phyloP scores from a whole-genome alignment of 2,797 vertebrate species.

The Lagorchestes hirsutus region DNA sequence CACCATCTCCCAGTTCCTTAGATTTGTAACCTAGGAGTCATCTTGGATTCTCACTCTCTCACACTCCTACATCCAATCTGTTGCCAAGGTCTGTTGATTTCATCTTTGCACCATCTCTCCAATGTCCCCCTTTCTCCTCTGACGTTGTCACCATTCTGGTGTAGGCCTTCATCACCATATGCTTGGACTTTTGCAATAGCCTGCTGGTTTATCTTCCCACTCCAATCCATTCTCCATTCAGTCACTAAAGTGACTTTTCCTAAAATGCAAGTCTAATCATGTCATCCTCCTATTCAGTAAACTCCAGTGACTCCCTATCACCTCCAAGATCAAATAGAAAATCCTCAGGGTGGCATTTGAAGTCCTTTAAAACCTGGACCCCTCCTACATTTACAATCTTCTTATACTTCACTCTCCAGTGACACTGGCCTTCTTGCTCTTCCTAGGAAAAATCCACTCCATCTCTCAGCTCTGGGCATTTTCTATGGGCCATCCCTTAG shows the following conservation, averaged over 20 bases:
- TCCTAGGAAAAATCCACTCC: background rate
- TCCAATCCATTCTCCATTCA: background rate
- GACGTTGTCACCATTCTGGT: background rate
- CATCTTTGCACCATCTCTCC: background rate
- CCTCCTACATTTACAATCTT: background rate
- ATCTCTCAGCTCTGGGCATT: background rate
- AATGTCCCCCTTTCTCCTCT: background rate
- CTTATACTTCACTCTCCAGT: background rate
- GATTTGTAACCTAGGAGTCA: background rate
- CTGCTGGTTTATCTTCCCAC: background rate
- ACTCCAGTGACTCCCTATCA: background rate
- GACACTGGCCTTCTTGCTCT: background rate
- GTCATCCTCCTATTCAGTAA: background rate
- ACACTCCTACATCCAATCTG: background rate
- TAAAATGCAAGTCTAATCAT: background rate
- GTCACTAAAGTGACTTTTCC: background rate
- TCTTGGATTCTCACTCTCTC: background rate
- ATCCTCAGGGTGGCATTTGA: background rate
- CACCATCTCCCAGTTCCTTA: background rate
- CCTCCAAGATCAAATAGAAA: background rate
- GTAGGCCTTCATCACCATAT: background rate
- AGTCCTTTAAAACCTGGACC: background rate
- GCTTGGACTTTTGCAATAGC: background rate
- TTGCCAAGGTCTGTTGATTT: background rate
- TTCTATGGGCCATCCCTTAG: too few species aligned